Evolutionary conservation across 2,113 vertebrate species (phyloP).

Genomic region (Carollia perspicillata): DNA sequence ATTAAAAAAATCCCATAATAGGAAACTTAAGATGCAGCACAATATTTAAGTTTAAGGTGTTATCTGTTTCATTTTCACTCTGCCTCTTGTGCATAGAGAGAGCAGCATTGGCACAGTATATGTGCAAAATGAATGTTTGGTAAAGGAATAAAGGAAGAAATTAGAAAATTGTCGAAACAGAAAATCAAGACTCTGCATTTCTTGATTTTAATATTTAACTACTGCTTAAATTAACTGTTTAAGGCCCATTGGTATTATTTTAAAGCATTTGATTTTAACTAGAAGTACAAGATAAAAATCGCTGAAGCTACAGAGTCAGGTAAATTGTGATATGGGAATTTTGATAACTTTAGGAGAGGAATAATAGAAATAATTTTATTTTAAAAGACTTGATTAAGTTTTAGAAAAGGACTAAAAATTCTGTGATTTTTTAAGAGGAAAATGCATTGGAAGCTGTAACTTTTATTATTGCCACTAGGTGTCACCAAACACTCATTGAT

Average conservation of each 20-base stretch:
- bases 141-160: background rate
- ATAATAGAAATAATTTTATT: background rate
- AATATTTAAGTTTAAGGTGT: background rate
- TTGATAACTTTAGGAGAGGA: background rate
- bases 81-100: background rate
- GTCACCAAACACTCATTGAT: constrained; percentile 76
- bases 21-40: background rate
- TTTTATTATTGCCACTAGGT: constrained; percentile 71
- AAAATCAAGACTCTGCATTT: background rate
- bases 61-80: background rate
- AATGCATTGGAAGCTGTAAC: background rate
- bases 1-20: background rate
- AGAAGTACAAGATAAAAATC: constrained; percentile 4
- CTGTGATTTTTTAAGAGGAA: background rate
- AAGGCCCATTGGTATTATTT: background rate
- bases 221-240: background rate
- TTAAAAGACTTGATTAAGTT: background rate
- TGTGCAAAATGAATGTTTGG: background rate
- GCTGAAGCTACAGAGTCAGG: background rate
- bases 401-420: background rate
- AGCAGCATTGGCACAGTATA: background rate
- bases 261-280: background rate
- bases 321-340: background rate
- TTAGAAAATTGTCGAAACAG: background rate
- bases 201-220: background rate